Conservation (phyloP, 2,113 vertebrate species). For the Raja brachyura region DNA sequence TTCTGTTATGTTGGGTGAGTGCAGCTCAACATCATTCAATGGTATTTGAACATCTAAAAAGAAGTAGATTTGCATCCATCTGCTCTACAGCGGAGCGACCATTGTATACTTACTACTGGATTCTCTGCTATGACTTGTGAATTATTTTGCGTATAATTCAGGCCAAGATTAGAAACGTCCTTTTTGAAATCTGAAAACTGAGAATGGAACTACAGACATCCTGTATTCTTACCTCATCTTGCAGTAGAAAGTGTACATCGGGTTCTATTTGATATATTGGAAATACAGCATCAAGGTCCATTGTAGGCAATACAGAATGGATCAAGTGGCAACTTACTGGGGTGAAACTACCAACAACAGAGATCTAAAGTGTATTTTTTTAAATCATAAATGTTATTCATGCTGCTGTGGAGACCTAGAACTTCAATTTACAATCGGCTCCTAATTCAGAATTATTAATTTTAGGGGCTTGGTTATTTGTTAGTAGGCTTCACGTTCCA, state of each 20-base stretch:
- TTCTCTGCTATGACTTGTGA: too few relatives aligned
- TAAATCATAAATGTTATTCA: not conserved
- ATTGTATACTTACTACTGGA: too few relatives aligned
- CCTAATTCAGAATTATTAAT: not conserved
- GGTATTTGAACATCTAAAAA: too few relatives aligned
- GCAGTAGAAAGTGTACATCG: not conserved
- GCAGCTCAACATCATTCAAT: not conserved
- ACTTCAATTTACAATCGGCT: not conserved
- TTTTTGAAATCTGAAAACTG: not conserved
- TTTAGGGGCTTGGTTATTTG: not conserved
- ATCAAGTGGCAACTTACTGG: not conserved
- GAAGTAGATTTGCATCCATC: too few relatives aligned
- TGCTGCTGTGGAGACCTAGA: not conserved
- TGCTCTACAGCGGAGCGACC: too few relatives aligned
- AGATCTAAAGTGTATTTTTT: not conserved
- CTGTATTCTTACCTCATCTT: not conserved
- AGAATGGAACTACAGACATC: not conserved
- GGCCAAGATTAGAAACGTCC: too few relatives aligned
- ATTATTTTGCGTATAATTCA: too few relatives aligned
- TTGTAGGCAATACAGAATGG: not conserved
- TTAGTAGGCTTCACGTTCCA: not conserved
- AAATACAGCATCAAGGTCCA: not conserved
- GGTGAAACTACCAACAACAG: not conserved
- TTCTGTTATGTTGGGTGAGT: not conserved
- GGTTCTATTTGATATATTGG: not conserved